These are phyloP conservation scores for Tribolium castaneum DNA, from an alignment of 1,140 invertebrate species.

Conservation along the genomic window DNA sequence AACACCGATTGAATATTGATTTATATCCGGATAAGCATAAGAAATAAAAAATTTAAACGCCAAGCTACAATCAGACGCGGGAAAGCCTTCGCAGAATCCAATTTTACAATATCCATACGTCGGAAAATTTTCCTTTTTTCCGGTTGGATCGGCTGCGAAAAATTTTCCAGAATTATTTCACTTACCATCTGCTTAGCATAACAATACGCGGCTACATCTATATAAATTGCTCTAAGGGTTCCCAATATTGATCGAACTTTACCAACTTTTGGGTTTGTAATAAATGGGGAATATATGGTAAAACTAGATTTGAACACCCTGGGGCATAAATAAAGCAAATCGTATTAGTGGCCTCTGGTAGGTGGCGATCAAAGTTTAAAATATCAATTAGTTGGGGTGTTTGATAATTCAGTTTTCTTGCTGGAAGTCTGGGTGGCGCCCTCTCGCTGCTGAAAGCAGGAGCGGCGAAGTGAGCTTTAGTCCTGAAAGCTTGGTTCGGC, in stretches of 20 bases:
- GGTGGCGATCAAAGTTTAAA: neutral
- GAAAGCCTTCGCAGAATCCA: neutral
- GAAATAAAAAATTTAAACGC: slow-evolving; percentile 25
- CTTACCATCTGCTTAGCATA: neutral
- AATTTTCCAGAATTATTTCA: slow-evolving; percentile 24
- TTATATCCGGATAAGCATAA: too few species aligned
- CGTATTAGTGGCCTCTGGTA: neutral
- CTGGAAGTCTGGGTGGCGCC: neutral
- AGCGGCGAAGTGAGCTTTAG: neutral
- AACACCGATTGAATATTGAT: too few species aligned
- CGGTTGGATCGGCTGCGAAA: neutral
- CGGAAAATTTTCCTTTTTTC: too few species aligned
- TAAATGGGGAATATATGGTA: neutral
- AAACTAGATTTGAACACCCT: neutral
- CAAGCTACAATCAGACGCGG: neutral
- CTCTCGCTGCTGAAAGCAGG: neutral
- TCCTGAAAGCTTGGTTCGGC: neutral
- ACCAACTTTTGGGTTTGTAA: neutral
- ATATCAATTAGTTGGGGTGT: neutral
- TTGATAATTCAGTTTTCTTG: neutral
- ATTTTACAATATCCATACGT: slow-evolving; percentile 16
- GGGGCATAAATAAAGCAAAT: neutral
- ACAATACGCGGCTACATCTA: neutral
- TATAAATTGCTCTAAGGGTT: slow-evolving; percentile 19
- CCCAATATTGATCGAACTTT: slow-evolving; percentile 8